Evolutionary conservation across 2,888 invertebrate genomes (phyloP), one percentile per base, ranked within the genome.

Genomic region (Encarsia formosa): DNA sequence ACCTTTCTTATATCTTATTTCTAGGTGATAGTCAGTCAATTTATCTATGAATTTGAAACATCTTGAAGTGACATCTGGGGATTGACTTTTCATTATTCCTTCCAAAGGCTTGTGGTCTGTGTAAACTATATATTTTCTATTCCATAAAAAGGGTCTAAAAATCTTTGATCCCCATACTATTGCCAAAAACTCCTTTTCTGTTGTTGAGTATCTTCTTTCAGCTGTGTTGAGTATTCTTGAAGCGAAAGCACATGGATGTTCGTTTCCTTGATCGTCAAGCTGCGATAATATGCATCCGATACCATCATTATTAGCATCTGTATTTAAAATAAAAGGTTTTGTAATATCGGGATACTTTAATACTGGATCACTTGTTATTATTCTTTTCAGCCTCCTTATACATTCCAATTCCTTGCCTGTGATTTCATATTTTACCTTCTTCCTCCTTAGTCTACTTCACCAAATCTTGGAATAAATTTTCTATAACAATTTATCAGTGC

Each of bases 131-230:
- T n/a, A 34, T 5, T 15, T 34, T 15, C 15, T 9, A 5, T 15
- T 15, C 5, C 15, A 34, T 8, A 34, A 13, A 15, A 34, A 34
- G 15, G 8, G 13, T 15, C 15, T 34, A 34, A n/a, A 34, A n/a
- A n/a, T 9, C 15, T 47, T 39, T 3, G 39, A 23, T n/a, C 16
- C 22, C 40, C 48, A 48, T 11, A 41, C 9, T 18, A 49, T 16
- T 2, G 41, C 41, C 24, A 49, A 22, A 23, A 38, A 35, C 18
- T 49, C 35, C 20, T 40, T 49, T 19, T 41, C 49, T n/a, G 26
- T 32, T 5, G 20, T 37, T 5, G 34, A 38, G 9, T 49, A 40
- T 6, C 41, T 49, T n/a, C 32, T 32, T n/a, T 34, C 41, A 2
- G 41, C 32, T 2, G 24, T 16, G 15, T 34, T 34, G 5, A 34